Evolutionary conservation across 2,888 invertebrate species (phyloP).

Genomic region (Eugnorisma glareosa): DNA sequence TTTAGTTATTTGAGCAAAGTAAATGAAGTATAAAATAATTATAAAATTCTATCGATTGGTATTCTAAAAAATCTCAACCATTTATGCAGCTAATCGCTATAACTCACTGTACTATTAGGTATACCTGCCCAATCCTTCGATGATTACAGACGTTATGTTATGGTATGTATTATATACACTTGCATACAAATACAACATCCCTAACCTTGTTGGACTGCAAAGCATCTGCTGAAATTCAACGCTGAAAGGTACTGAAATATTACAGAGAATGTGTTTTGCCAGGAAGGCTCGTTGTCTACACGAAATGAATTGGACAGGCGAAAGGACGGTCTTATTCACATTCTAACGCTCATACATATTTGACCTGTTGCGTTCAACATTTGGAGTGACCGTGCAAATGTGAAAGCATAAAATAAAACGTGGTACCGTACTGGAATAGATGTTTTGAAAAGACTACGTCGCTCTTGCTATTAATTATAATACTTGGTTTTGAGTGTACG

Average conservation of each 20-base stretch:
- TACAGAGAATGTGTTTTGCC: neutral
- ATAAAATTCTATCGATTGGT: too few relatives aligned
- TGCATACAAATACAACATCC: neutral
- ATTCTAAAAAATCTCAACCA: too few relatives aligned
- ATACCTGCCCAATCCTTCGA: too few relatives aligned
- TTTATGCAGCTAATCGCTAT: too few relatives aligned
- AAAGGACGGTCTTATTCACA: conserved; percentile 1
- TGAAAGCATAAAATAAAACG: neutral
- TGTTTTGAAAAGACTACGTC: neutral
- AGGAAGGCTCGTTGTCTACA: neutral
- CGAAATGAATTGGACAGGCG: conserved; percentile 28
- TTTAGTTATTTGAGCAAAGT: too few relatives aligned
- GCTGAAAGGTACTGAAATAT: conserved; percentile 20
- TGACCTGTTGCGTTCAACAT: conserved; percentile 37
- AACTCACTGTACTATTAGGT: too few relatives aligned
- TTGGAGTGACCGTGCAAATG: neutral
- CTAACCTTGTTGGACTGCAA: neutral
- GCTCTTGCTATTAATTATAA: neutral
- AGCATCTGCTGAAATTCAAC: neutral
- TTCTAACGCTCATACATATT: conserved; percentile 35
- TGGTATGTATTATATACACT: neutral
- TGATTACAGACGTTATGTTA: too few relatives aligned
- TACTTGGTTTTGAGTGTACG: neutral
- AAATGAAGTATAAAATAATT: too few relatives aligned
- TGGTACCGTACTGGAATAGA: neutral